These are phyloP conservation scores for Motacilla tschutschensis DNA, from an alignment of 2,113 vertebrate species.

Conservation along the genomic window DNA sequence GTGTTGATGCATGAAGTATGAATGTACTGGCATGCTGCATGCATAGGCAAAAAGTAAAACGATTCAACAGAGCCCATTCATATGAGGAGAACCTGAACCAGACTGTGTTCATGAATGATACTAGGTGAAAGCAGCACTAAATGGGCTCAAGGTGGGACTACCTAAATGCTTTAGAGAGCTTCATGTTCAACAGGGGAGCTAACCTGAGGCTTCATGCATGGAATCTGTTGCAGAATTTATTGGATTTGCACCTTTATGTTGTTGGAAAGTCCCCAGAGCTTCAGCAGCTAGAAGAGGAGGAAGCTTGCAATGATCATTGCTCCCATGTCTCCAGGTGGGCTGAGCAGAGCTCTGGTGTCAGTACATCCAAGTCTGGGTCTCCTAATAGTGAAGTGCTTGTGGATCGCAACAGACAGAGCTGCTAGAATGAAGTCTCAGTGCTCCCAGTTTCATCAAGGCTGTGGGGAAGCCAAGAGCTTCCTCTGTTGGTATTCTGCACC, in stretches of 20 bases:
- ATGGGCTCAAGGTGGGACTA: not conserved
- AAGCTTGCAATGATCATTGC: not conserved
- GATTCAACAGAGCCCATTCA: not conserved
- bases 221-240: not conserved
- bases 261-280: not conserved
- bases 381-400: not conserved
- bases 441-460: not conserved
- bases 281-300: not conserved
- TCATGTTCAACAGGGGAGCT: not conserved
- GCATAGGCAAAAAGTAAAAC: not conserved
- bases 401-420: not conserved
- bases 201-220: not conserved
- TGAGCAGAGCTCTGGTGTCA: not conserved
- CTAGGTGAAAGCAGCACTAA: not conserved
- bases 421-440: not conserved
- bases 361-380: not conserved
- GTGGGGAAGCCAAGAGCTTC: not conserved
- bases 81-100: not conserved
- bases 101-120: not conserved
- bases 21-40: not conserved
- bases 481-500: not conserved
- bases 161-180: not conserved
- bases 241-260: not conserved
- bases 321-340: rapidly evolving
- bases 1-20: not conserved